Evolutionary conservation across 2,888 invertebrate genomes (phyloP).

Genomic region (Cheiracanthium punctorium): DNA sequence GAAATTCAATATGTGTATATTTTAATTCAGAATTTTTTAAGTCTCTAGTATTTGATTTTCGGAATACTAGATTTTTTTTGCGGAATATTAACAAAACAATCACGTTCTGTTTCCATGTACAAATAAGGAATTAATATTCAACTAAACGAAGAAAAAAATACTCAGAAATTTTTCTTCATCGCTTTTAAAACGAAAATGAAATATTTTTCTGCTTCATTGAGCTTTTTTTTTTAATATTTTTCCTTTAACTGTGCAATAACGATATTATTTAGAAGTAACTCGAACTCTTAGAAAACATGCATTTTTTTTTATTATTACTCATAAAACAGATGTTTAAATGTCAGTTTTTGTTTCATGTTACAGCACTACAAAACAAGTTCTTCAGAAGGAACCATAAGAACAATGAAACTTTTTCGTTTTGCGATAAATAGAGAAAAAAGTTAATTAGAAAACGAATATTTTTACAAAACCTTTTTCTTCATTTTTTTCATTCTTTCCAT

Average conservation of each 20-base stretch:
- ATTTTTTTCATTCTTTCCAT: conserved; percentile 50
- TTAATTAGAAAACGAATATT: conserved; percentile 70
- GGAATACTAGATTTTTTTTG: background rate
- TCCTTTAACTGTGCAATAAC: conserved; percentile 29
- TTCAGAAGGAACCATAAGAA: conserved; percentile 20
- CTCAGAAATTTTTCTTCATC: background rate
- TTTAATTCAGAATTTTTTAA: background rate
- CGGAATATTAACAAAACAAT: background rate
- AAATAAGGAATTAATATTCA: conserved; percentile 8
- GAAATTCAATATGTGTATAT: conserved; percentile 8
- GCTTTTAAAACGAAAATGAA: conserved; percentile 12
- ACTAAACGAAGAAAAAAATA: background rate
- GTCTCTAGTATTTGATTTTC: background rate
- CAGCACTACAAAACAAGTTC: background rate
- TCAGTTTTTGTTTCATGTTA: conserved; percentile 51
- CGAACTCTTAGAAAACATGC: conserved; percentile 44
- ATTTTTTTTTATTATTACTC: conserved; percentile 35
- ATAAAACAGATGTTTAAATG: conserved; percentile 64
- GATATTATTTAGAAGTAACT: conserved; percentile 60
- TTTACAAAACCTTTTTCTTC: conserved; percentile 48
- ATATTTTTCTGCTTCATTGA: conserved; percentile 1
- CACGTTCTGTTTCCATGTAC: background rate
- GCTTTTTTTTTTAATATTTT: background rate
- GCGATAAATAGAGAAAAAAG: conserved; percentile 55
- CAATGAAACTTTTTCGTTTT: conserved; percentile 40